Conservation (phyloP, 2,113 vertebrate species). For the Spilogale gracilis region DNA sequence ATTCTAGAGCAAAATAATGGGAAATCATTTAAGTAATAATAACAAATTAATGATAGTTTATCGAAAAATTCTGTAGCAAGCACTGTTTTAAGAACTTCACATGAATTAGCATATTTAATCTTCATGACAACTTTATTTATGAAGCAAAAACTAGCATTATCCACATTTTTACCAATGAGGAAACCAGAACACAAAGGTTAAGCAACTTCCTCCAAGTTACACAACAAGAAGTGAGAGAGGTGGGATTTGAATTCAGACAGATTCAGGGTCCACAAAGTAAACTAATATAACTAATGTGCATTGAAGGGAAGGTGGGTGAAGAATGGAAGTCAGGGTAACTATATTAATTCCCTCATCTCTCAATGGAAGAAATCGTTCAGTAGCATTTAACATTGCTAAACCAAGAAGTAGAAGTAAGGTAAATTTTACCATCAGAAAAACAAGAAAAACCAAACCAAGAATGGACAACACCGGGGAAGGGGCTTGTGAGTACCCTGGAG, state of each 20-base stretch:
- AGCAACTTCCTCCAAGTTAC: not conserved
- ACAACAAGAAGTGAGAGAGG: not conserved
- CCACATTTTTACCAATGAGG: not conserved
- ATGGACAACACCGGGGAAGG: fast-evolving
- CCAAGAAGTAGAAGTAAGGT: not conserved
- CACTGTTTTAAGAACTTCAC: not conserved
- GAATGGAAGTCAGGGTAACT: not conserved
- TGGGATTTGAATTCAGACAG: not conserved
- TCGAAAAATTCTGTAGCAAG: not conserved
- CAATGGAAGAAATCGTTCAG: fast-evolving
- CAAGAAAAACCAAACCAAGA: not conserved
- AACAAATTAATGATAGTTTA: not conserved
- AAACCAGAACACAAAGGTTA: not conserved
- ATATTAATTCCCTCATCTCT: not conserved
- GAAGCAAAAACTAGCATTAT: not conserved
- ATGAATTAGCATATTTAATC: not conserved
- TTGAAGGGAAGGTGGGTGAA: not conserved
- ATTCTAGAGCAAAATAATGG: not conserved
- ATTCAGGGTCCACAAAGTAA: not conserved
- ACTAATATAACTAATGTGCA: not conserved
- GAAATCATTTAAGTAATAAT: not conserved
- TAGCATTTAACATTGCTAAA: no score
- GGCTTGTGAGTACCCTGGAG: fast-evolving
- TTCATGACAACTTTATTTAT: not conserved
- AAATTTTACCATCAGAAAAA: not conserved